Evolutionary conservation across 1,140 invertebrate species (phyloP).

Genomic region (Venustaconcha ellipsiformis): DNA sequence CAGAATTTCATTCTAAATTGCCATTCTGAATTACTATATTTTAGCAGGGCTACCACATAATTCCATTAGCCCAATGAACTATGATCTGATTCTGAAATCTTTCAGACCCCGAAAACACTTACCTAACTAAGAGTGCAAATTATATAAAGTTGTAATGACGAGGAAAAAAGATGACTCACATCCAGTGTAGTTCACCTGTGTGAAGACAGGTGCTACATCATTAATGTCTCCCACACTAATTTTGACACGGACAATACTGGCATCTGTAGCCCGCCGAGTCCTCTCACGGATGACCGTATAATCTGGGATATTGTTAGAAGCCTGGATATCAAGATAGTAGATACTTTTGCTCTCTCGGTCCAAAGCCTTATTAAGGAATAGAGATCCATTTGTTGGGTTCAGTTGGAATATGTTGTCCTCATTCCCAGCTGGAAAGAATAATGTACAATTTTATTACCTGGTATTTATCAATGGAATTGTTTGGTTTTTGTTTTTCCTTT

Average conservation of each 20-base stretch:
- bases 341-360: slow-evolving; percentile 42
- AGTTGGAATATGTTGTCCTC: slow-evolving; percentile 39
- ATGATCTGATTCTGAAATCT: too few species aligned
- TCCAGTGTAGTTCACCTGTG: slow-evolving; percentile 44
- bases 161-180: slow-evolving; percentile 43
- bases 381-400: slow-evolving; percentile 33
- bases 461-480: too few species aligned
- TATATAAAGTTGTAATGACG: too few species aligned
- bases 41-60: too few species aligned
- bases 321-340: slow-evolving; percentile 46
- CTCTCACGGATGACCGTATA: slow-evolving; percentile 49
- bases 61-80: too few species aligned
- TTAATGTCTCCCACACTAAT: slow-evolving; percentile 48
- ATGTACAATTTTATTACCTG: not conserved
- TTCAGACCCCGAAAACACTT: too few species aligned
- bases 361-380: slow-evolving; percentile 32
- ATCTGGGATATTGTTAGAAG: slow-evolving; percentile 54
- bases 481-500: too few species aligned
- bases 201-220: slow-evolving; percentile 55
- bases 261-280: slow-evolving; percentile 38
- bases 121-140: too few species aligned
- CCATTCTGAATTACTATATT: too few species aligned
- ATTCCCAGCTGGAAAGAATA: slow-evolving; percentile 49
- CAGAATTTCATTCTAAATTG: too few species aligned
- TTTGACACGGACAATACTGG: slow-evolving; percentile 46